These are phyloP conservation scores for Amphimallon solstitiale DNA, from an alignment of 2,888 invertebrate species.

Conservation along the genomic window DNA sequence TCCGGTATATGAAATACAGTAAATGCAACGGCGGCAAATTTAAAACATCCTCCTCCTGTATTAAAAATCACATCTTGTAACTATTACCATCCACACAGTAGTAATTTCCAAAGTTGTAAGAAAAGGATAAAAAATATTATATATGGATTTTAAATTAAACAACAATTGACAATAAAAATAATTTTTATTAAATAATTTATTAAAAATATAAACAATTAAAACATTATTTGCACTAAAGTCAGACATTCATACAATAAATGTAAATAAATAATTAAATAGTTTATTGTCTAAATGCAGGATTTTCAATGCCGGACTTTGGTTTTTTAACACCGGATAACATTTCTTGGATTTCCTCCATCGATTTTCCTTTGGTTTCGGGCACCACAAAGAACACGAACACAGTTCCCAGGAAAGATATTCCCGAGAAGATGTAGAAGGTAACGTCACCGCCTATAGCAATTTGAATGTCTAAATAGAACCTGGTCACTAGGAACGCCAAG, in stretches of 20 bases:
- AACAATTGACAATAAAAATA: not conserved
- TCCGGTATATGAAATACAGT: no score
- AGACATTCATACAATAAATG: conserved; percentile 5
- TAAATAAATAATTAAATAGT: conserved; percentile 15
- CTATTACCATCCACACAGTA: no score
- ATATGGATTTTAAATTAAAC: no score
- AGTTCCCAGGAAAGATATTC: conserved; percentile 72
- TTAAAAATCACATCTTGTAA: no score
- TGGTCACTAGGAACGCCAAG: conserved; percentile 82
- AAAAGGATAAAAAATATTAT: no score
- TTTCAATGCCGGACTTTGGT: conserved; percentile 35
- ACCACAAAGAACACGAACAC: conserved; percentile 75
- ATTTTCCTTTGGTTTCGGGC: conserved; percentile 77
- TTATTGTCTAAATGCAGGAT: conserved; percentile 23
- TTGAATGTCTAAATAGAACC: conserved; percentile 73
- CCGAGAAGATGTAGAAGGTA: conserved; percentile 81
- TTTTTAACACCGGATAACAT: conserved; percentile 60
- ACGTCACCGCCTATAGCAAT: conserved; percentile 68
- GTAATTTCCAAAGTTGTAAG: no score
- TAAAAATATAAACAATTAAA: conserved; percentile 21
- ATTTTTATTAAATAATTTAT: not conserved
- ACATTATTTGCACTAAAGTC: not conserved
- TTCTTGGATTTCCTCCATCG: conserved; percentile 73
- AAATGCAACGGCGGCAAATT: no score
- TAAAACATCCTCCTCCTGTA: no score